Percentiles rank a stretch among this genome's conserved stretches.
Evolutionary conservation across 2,113 vertebrate species (phyloP).

Genomic region (Emydocephalus ijimae): DNA sequence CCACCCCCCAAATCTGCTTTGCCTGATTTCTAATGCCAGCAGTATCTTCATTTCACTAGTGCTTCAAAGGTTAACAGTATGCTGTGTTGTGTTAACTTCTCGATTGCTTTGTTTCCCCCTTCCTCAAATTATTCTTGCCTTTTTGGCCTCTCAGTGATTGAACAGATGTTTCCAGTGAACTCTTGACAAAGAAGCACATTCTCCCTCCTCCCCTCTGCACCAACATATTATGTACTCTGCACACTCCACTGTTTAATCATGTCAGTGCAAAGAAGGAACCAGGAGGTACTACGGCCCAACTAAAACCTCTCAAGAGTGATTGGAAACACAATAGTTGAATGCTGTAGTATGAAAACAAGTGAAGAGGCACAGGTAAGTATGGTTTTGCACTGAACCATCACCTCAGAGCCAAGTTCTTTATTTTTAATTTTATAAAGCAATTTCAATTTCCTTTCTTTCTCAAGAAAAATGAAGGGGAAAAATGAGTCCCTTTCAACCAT

Average conservation of each 20-base stretch:
- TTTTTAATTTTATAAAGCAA: constrained; percentile 7
- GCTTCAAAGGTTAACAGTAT: constrained; percentile 9
- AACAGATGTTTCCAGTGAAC: constrained; percentile 33
- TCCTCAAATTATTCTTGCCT: constrained; percentile 32
- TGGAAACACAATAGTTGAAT: constrained; percentile 47
- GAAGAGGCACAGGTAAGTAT: not conserved
- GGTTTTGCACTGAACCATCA: not conserved
- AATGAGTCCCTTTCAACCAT: constrained; percentile 6
- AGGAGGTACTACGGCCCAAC: constrained; percentile 25
- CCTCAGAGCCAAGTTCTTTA: not conserved
- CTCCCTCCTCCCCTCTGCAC: not conserved
- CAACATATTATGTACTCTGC: constrained; percentile 26
- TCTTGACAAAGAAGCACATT: constrained; percentile 24
- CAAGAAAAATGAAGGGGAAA: not conserved
- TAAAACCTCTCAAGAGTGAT: constrained; percentile 40
- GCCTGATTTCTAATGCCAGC: not conserved
- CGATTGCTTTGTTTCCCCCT: constrained; percentile 6
- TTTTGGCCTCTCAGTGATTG: constrained; percentile 30
- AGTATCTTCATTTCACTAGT: not conserved
- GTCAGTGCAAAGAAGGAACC: constrained; percentile 29
- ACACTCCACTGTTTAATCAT: constrained; percentile 31
- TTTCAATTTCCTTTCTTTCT: constrained; percentile 5
- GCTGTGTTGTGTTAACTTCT: constrained; percentile 18
- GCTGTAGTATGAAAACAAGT: constrained; percentile 25
- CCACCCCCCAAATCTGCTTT: not conserved